phyloP scores from a whole-genome alignment of 2,113 vertebrate species.

The Mystacornis crossleyi region DNA sequence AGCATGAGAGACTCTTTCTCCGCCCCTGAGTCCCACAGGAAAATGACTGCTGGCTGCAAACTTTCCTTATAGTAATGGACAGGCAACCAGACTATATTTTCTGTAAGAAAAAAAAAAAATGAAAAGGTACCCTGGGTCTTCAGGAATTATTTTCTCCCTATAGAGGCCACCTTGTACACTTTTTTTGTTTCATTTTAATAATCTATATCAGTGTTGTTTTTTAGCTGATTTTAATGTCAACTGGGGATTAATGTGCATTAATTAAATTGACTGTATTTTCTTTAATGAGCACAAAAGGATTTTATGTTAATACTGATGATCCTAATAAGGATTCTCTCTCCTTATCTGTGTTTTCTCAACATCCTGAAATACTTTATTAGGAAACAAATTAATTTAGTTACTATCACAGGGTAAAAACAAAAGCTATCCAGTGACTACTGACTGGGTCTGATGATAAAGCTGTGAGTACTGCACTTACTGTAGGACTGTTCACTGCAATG shows the following conservation, averaged over 20 bases:
- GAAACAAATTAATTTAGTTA: slow-evolving; percentile 78
- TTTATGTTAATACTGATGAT: slow-evolving; percentile 93
- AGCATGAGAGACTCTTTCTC: neutral
- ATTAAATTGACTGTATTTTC: slow-evolving; percentile 95
- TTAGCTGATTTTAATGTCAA: slow-evolving; percentile 92
- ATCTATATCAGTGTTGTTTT: slow-evolving; percentile 80
- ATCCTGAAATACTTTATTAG: slow-evolving; percentile 87
- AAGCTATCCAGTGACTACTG: slow-evolving; percentile 46
- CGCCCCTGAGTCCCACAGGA: neutral
- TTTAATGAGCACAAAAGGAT: slow-evolving; percentile 95
- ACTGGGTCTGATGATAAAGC: slow-evolving; percentile 29
- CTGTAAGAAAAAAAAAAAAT: neutral
- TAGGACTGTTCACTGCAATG: neutral
- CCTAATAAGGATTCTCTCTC: slow-evolving; percentile 85
- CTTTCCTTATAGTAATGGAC: neutral
- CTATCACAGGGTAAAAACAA: slow-evolving; percentile 31
- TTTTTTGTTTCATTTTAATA: slow-evolving; percentile 72
- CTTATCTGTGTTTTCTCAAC: slow-evolving; percentile 89
- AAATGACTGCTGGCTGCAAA: neutral
- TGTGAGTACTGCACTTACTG: neutral
- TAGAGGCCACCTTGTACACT: slow-evolving; percentile 44
- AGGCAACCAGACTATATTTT: neutral
- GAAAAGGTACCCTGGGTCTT: neutral
- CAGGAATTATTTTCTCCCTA: slow-evolving; percentile 53
- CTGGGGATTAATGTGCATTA: slow-evolving; percentile 95